Evolutionary conservation across 2,797 vertebrate species (phyloP).

Genomic region (Hoplostethus atlanticus): DNA sequence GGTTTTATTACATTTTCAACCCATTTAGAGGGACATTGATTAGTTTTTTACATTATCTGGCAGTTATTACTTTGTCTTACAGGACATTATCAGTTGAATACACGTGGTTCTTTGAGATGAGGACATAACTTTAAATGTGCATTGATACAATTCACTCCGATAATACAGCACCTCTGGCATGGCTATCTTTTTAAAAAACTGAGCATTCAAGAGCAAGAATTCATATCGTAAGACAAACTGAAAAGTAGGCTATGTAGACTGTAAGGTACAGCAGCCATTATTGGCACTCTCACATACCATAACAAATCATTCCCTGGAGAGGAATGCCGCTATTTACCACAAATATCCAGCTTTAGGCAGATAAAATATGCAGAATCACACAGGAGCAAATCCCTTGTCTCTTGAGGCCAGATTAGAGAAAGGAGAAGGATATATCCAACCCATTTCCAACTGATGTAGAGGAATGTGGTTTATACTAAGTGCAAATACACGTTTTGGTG

Average conservation of each 20-base stretch:
- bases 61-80: background rate
- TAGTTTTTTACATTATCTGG: background rate
- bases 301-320: conserved; percentile 45
- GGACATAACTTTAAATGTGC: background rate
- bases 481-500: conserved; percentile 42
- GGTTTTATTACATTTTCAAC: no score
- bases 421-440: conserved; percentile 52
- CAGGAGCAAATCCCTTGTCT: conserved; percentile 64
- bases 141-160: background rate
- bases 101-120: background rate
- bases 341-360: conserved; percentile 56
- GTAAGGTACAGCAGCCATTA: conserved; percentile 39
- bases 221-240: conserved; percentile 8
- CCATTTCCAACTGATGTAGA: conserved; percentile 54
- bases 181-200: conserved; percentile 5
- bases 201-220: conserved; percentile 7
- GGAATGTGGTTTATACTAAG: conserved; percentile 43
- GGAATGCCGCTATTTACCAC: conserved; percentile 52
- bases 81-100: background rate
- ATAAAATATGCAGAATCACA: conserved; percentile 78
- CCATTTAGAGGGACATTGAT: no score
- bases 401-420: conserved; percentile 64
- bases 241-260: conserved; percentile 21
- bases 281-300: conserved; percentile 40
- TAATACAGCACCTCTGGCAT: no score